Base-by-base conservation (phyloP, 2,888 invertebrate genomes). In the Chirona hameri region DNA sequence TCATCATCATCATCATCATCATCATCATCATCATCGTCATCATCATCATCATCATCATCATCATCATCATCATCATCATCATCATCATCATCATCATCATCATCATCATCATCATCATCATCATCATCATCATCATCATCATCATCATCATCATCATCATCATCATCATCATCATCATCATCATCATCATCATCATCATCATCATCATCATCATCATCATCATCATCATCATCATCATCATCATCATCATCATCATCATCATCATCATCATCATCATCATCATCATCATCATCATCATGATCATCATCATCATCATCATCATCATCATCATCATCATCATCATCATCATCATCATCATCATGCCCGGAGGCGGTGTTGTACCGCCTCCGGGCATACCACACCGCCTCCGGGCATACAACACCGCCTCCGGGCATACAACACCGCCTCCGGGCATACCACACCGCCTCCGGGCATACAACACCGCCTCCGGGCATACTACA, bases 1-100 rank as follows among this genome's bases (percentile, higher is more conserved):
- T n/a, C n/a, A n/a, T n/a, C n/a, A n/a, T 65, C 65, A 65, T 65
- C 65, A 65, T 65, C 65, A 65, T 65, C n/a, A 65, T 65, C 65
- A 65, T 65, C n/a, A n/a, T 65, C 65, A 65, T 18, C 21, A n/a
- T 65, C 65, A 65, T 65, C 65, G n/a, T 65, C 65, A 65, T 65
- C 65, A 65, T 65, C 65, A 65, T 65, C 65, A 65, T 65, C 65
- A 65, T 65, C 65, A 65, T 65, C 65, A 65, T 65, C 65, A 65
- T 65, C 65, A 65, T 65, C 65, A 65, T 65, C 65, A 65, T 65
- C 65, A 65, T 65, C 65, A 65, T 65, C 65, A 65, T 65, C 65
- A 65, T 65, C 65, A 65, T n/a, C 65, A 65, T 65, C 65, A 65
- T 65, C 65, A 65, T 65, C 65, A 65, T 65, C 65, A 65, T 65